Evolutionary conservation across 1,140 invertebrate species (phyloP).

Genomic region (Linepithema humile): DNA sequence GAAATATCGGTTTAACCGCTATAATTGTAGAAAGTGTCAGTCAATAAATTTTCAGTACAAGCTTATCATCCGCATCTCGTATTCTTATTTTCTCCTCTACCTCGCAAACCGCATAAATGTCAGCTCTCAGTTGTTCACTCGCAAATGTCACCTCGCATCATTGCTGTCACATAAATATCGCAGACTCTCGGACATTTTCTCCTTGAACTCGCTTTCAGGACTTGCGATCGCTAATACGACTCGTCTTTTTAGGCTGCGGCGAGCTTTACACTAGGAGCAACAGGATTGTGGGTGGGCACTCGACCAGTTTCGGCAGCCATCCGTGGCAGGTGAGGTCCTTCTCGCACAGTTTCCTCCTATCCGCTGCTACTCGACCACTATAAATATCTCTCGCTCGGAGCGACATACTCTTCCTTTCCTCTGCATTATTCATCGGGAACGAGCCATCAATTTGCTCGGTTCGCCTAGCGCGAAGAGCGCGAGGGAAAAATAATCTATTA

Average conservation of each 20-base stretch:
- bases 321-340: conserved; percentile 92
- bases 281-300: conserved; percentile 96
- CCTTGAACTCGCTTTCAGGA: not conserved
- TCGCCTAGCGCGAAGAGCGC: conserved; percentile 4
- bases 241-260: conserved; percentile 90
- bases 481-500: conserved; percentile 38
- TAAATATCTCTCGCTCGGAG: conserved; percentile 35
- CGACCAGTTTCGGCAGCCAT: conserved; percentile 94
- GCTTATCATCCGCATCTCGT: not conserved
- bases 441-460: conserved; percentile 36
- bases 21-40: conserved; percentile 35
- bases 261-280: conserved; percentile 94
- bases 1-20: conserved; percentile 3
- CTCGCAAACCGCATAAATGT: not conserved
- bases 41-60: conserved; percentile 6
- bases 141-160: not conserved
- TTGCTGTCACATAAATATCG: not conserved
- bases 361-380: not conserved
- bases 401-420: conserved; percentile 52
- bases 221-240: not conserved
- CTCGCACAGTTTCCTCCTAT: conserved; percentile 9
- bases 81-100: not conserved
- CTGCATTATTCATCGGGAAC: conserved; percentile 54
- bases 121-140: not conserved
- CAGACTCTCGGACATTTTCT: not conserved